These are phyloP conservation scores for Protobothrops mucrosquamatus DNA, from an alignment of 2,113 vertebrate genomes.

Conservation along the genomic window DNA sequence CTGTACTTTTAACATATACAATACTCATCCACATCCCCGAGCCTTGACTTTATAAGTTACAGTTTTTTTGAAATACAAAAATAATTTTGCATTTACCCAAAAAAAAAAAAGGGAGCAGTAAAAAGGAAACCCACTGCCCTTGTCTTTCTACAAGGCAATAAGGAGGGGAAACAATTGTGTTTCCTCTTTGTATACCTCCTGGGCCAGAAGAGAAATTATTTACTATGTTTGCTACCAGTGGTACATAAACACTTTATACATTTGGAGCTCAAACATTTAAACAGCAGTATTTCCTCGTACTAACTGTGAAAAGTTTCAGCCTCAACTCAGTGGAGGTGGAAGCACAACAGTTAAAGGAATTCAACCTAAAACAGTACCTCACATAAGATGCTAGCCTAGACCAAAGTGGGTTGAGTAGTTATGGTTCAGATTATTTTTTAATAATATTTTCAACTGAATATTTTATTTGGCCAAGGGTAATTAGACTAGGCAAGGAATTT, in stretches of 20 bases:
- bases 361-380: not conserved
- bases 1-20: constrained; percentile 17
- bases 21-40: not conserved
- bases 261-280: not conserved
- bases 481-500: not conserved
- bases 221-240: not conserved
- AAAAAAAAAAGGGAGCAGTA: not conserved
- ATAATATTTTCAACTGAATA: not conserved
- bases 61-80: not conserved
- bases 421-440: not conserved
- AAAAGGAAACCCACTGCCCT: not conserved
- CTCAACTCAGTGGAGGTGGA: not conserved
- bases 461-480: not conserved
- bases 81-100: not conserved
- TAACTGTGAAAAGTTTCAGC: not conserved
- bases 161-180: not conserved
- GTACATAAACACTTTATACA: not conserved
- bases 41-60: constrained; percentile 16
- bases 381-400: not conserved
- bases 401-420: not conserved
- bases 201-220: not conserved
- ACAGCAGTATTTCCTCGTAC: not conserved
- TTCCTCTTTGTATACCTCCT: not conserved
- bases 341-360: not conserved
- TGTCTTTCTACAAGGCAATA: not conserved